These are phyloP conservation scores for Zoanthus sociatus DNA, from an alignment of 92 coral and sea anemone species.

Conservation along the genomic window DNA sequence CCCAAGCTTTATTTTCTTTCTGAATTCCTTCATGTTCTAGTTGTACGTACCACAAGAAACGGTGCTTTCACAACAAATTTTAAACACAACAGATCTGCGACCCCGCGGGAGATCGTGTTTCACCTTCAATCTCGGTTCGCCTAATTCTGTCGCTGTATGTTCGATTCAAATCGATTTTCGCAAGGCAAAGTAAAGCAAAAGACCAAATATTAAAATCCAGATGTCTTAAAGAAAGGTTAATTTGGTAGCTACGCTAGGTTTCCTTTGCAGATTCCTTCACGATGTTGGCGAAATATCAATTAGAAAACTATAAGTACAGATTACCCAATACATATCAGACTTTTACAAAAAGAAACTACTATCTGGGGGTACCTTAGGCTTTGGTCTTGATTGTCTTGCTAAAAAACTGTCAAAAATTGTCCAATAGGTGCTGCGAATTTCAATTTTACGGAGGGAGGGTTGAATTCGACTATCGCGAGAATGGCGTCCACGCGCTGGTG, in stretches of 20 bases:
- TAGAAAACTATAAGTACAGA: constrained; percentile 26
- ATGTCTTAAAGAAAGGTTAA: constrained; percentile 15
- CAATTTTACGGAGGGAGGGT: constrained; percentile 31
- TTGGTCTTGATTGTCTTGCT: constrained; percentile 15
- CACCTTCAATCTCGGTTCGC: constrained; percentile 18
- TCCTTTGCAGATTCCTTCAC: constrained; percentile 17
- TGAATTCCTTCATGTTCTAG: constrained; percentile 5
- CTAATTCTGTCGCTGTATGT: not conserved
- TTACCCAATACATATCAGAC: constrained; percentile 19
- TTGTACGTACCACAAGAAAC: not conserved
- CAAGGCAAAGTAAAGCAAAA: constrained; percentile 19
- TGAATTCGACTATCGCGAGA: constrained; percentile 4
- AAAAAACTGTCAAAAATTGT: constrained; percentile 15
- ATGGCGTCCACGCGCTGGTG: constrained; percentile 3
- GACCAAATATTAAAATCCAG: constrained; percentile 3
- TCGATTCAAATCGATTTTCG: constrained; percentile 10
- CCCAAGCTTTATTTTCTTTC: constrained; percentile 21
- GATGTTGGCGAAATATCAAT: constrained; percentile 7
- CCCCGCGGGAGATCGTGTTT: constrained; percentile 22
- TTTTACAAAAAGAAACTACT: constrained; percentile 12
- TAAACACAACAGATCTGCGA: constrained; percentile 11
- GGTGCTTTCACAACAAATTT: constrained; percentile 23
- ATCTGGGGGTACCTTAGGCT: constrained; percentile 17
- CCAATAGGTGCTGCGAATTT: constrained; percentile 28
- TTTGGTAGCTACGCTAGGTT: constrained; percentile 16